Evolutionary conservation across 2,113 vertebrate genomes (phyloP), one percentile per base, ranked within the genome.

Genomic region (Phocoena sinus): DNA sequence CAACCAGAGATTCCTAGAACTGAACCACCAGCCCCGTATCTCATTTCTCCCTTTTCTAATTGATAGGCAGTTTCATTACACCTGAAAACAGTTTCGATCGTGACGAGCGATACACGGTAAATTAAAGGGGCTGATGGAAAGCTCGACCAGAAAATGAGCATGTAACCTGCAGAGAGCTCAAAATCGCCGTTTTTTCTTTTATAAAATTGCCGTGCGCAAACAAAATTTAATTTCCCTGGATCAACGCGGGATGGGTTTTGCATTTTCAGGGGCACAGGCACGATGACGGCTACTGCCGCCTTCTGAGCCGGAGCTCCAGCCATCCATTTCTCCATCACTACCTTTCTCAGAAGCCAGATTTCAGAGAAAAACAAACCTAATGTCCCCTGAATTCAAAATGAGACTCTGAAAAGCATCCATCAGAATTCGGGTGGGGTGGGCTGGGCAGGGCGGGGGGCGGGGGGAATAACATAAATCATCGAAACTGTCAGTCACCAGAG

Each of bases 391-490:
- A 71, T 79, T 85, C 6, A 17, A 38, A 65, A 73, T 25, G 0
- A 67, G 85, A 9, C 31, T 5, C 6, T 56, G 58, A 67, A 81
- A 81, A 50, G 26, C n/a, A 4, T 17, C 33, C 6, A 10, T 58
- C 74, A 26, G 1, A 28, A 11, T 38, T 67, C 33, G 10, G 3
- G 36, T 26, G 86, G 10, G 3, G 36, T 26, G 86, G 33, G 20
- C 18, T 41, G 6, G 1, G 8, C 2, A 2, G 2, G 15, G 5
- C 41, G 15, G 6, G 47, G 47, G 33, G 14, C 13, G 53, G 6
- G 2, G 5, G 4, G 2, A 0, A 28, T 1, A 9, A 1, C 20
- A 5, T 0, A 1, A 0, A 1, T 17, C 2, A 6, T 9, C 3
- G 20, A 15, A 25, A 8, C 36, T 10, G 6, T 17, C 56, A 3